Base-by-base conservation (phyloP, 2,888 invertebrate genomes). In the Eristalis arbustorum region DNA sequence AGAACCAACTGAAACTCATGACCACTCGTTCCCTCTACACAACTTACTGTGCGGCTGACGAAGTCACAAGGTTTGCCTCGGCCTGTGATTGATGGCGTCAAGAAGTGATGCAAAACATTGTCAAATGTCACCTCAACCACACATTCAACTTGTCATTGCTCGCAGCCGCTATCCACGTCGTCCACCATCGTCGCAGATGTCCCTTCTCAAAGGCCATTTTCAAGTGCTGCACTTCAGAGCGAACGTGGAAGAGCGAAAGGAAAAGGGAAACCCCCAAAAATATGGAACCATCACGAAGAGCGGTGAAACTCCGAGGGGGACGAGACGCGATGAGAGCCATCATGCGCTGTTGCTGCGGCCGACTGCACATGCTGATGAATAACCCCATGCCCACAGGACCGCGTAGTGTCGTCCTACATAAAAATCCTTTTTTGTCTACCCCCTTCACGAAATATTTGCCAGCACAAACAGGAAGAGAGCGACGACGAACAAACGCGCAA, bases 391-490 rank as follows among this genome's bases (percentile, higher is more conserved):
- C 57, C 67, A 63, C 37, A 34, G 63, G 62, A 67, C 67, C 61
- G 31, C 25, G 25, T 3, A 3, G n/a, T 73, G 79, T 75, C 83
- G 87, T 83, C 75, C 87, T 87, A 87, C 83, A 87, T 87, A 83
- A 83, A 83, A 87, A 72, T 78, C 69, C 11, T 18, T 64, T 74
- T 82, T 64, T 61, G 49, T 18, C 18, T 8, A 8, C 49, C 49
- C 49, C 49, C 18, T 49, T n/a, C 49, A 18, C 18, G 18, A 49
- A 49, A 49, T 49, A 42, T 63, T 18, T 8, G 37, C 4, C 18
- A 69, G n/a, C 34, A 74, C 18, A 37, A 57, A 56, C 57, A 59
- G 22, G 28, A 25, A 31, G 37, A 40, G 56, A 34, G 22, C 56
- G 31, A 49, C 49, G 49, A 49, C 18, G 23, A 40, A 42, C 40